Percentiles rank a stretch among this genome's conserved stretches.
phyloP scores from a whole-genome alignment of 2,113 vertebrate species.

The Gracilinanus agilis region DNA sequence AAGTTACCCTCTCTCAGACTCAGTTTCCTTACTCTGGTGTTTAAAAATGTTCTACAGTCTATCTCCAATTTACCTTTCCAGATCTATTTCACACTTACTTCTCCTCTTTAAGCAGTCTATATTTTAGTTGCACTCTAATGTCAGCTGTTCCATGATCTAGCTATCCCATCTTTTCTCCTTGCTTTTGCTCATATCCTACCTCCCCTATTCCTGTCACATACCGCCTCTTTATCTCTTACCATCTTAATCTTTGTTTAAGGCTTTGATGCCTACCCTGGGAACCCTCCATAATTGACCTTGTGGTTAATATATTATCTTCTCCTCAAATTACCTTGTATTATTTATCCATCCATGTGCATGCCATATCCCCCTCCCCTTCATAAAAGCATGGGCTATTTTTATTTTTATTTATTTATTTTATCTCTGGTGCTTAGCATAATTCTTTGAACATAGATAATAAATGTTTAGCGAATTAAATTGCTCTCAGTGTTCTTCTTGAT shows the following conservation, averaged over 20 bases:
- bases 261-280: neutral
- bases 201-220: neutral
- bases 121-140: neutral
- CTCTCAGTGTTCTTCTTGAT: neutral
- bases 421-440: neutral
- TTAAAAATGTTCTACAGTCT: neutral
- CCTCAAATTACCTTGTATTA: neutral
- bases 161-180: neutral
- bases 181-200: neutral
- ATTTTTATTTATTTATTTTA: neutral
- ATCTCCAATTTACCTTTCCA: neutral
- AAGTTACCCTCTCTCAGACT: neutral
- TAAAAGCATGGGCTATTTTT: neutral
- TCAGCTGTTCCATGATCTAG: neutral
- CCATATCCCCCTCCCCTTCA: neutral
- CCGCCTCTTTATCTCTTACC: neutral
- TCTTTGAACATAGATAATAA: neutral
- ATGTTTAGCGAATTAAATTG: neutral
- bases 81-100: neutral
- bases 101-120: neutral
- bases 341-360: neutral
- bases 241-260: neutral
- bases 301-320: neutral
- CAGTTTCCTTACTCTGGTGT: neutral
- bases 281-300: neutral